A percentile compares a stretch with the other conserved stretches of the same genome.
phyloP scores from a whole-genome alignment of 2,113 vertebrate genomes.

The Epinephelus fuscoguttatus region DNA sequence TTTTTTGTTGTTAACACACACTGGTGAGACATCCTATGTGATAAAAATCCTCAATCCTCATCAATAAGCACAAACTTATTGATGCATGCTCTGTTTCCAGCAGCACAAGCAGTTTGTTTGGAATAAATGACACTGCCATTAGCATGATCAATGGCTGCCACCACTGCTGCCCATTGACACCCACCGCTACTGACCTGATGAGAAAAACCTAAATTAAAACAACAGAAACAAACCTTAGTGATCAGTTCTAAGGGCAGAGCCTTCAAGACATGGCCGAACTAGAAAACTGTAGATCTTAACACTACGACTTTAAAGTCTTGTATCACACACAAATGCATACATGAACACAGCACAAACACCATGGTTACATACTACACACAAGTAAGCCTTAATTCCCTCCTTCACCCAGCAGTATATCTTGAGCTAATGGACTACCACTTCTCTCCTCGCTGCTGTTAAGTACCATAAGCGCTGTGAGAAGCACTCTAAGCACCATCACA shows the following conservation, averaged over 20 bases:
- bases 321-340: not conserved
- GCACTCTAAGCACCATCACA: constrained; percentile 60
- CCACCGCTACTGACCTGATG: too few relatives aligned
- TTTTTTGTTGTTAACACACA: too few relatives aligned
- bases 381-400: constrained; percentile 43
- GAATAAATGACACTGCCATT: too few relatives aligned
- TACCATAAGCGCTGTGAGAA: constrained; percentile 58
- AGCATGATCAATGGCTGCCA: too few relatives aligned
- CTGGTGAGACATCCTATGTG: too few relatives aligned
- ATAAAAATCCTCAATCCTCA: too few relatives aligned
- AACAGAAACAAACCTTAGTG: not conserved
- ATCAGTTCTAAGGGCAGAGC: not conserved
- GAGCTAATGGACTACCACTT: constrained; percentile 53
- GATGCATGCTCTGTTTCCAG: too few relatives aligned
- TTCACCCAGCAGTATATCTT: constrained; percentile 29
- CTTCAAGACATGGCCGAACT: not conserved
- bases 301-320: not conserved
- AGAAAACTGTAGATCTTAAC: not conserved
- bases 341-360: constrained; percentile 16
- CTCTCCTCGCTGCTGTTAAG: constrained; percentile 56
- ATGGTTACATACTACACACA: constrained; percentile 26
- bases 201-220: not conserved
- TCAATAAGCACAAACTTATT: too few relatives aligned
- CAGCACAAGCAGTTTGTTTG: too few relatives aligned
- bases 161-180: too few relatives aligned